Evolutionary conservation across 1,140 invertebrate genomes (phyloP).

Genomic region (Mylabris phalerata): DNA sequence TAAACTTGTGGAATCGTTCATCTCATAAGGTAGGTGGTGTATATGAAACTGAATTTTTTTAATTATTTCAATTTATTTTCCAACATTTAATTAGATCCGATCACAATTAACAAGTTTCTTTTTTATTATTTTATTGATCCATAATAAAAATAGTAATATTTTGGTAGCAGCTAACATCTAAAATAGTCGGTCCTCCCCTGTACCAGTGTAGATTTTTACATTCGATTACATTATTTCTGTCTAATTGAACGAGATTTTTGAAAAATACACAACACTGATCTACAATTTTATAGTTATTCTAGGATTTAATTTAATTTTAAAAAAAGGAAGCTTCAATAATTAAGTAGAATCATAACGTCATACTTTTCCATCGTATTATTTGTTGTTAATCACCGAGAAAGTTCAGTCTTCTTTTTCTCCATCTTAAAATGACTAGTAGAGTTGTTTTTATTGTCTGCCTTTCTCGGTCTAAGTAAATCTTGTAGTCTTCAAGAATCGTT

Average conservation of each 20-base stretch:
- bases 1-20: constrained; percentile 91
- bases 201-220: constrained; percentile 19
- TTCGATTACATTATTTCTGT: too few relatives aligned
- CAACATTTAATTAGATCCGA: not conserved
- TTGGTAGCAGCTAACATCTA: constrained; percentile 31
- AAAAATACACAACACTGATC: not conserved
- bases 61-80: constrained; percentile 1
- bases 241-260: not conserved
- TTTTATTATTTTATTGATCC: not conserved
- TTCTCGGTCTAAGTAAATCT: too few relatives aligned
- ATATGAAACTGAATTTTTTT: constrained; percentile 17
- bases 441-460: too few relatives aligned
- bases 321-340: too few relatives aligned
- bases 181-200: constrained; percentile 14
- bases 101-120: constrained; percentile 10
- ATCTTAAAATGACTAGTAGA: too few relatives aligned
- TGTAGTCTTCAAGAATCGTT: too few relatives aligned
- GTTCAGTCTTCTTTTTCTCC: too few relatives aligned
- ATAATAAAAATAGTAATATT: constrained; percentile 28
- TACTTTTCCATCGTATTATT: too few relatives aligned
- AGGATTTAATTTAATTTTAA: too few relatives aligned
- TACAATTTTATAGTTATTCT: not conserved
- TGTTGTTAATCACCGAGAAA: too few relatives aligned
- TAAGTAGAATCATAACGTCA: too few relatives aligned
- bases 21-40: constrained; percentile 73